Base-by-base conservation (phyloP, 2,113 vertebrate genomes). In the Chaenogobius annularis region DNA sequence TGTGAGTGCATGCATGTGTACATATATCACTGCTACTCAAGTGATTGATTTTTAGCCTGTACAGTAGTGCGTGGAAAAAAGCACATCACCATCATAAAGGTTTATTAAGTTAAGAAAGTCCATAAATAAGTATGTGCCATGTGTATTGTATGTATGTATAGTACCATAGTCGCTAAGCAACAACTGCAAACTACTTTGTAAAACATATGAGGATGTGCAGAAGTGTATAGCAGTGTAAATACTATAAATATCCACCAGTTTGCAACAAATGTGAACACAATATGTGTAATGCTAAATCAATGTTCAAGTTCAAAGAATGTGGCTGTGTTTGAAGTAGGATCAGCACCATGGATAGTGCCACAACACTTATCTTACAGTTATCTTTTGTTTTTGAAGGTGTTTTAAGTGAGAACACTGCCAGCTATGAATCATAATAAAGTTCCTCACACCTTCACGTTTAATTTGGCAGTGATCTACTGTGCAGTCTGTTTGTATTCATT, bases 1-100 rank as follows among this genome's bases (percentile, higher is more conserved):
- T 99, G 98, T 99, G 88, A 97, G 97, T 96, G 78, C 46, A 77
- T 73, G 75, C 72, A 70, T 66, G 61, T 48, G 55, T 43, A 61
- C 67, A 71, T 70, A 47, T 63, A 73, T 74, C 48, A 56, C 52
- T 61, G 40, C 54, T 37, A 78, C 66, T 50, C 37, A 75, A 70
- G 37, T 47, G 20, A 70, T 43, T 52, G 47, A 55, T 52, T 75
- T 74, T 58, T 71, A 22, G 50, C 20, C 58, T 35, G 52, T 35
- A 61, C 66, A 76, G 61, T 66, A n/a, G 54, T 31, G 26, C 26
- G 9, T 78, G 4, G 22, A 58, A 46, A 72, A 37, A 61, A 61
- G 58, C 7, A 72, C 12, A 78, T 75, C 55, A 68, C 48, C 44
- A 75, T 66, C 12, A 79, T 61, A 70, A 70, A 62, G 31, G 19